Base-by-base conservation (phyloP, 92 coral and sea anemone species). In the Zoanthus gigantus region DNA sequence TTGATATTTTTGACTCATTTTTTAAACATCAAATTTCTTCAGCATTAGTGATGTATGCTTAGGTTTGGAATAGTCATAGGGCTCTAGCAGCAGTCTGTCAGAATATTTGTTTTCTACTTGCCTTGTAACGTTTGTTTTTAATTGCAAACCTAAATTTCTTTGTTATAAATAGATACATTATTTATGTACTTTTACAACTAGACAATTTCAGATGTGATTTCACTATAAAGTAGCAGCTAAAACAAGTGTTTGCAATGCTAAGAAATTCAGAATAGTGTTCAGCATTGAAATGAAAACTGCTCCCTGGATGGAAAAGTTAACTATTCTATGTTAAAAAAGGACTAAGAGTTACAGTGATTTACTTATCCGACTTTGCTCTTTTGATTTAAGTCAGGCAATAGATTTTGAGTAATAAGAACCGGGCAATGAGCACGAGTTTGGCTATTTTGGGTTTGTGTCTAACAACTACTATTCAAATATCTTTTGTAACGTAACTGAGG, bases 121-220 rank as follows among this genome's bases (percentile, higher is more conserved):
- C 71, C 6, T 79, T 30, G 42, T 56, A 31, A 77, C 46, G 46
- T 5, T 61, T 79, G 42, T 60, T 67, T 65, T 54, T 16, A 5
- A 53, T 28, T 77, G 7, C 28, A 53, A 28, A 53, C 10, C 44
- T 3, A 77, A 30, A 30, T 11, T 12, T 58, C 10, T 77, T 76
- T 77, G 82, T 17, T 67, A 77, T 77, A 77, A 77, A 54, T 77
- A 32, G 68, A 44, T 77, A 29, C 58, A 48, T 77, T 54, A 54
- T 77, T 52, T 77, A 53, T 77, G 47, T 54, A 31, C 12, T 52
- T 53, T 53, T 74, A 17, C n/a, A 53, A 7, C 17, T 14, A 18
- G 3, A 37, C 77, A 18, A 77, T 48, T 11, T 31, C 67, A 77
- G 7, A 52, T 2, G 23, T 76, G 11, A 30, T 29, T 14, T 29